phyloP scores from a whole-genome alignment of 2,797 vertebrate genomes.

The Oryzias sinensis region DNA sequence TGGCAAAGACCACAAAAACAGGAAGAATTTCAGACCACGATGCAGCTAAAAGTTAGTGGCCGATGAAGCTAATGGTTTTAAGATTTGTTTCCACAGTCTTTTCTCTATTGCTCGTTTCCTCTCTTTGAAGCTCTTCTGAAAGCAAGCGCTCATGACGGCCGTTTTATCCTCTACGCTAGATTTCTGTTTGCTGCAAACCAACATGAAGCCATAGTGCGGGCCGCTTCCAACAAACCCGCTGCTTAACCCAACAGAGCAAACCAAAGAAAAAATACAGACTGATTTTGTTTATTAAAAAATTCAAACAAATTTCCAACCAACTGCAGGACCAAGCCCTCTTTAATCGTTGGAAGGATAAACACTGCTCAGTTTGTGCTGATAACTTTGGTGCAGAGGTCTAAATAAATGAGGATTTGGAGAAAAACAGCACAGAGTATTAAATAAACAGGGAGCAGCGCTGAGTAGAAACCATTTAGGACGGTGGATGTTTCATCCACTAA shows the following conservation, averaged over 20 bases:
- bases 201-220: conserved; percentile 32
- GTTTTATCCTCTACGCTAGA: conserved; percentile 55
- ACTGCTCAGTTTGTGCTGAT: conserved; percentile 11
- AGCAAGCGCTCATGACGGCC: conserved; percentile 31
- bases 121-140: background rate
- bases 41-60: conserved; percentile 19
- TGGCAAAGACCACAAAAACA: conserved; percentile 46
- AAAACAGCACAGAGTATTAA: background rate
- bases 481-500: too few species aligned
- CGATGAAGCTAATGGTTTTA: conserved; percentile 29
- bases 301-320: conserved; percentile 36
- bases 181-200: conserved; percentile 59
- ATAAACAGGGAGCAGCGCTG: too few species aligned
- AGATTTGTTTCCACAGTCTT: conserved; percentile 34
- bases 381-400: conserved; percentile 22
- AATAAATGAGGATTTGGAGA: conserved; percentile 12
- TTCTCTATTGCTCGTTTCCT: conserved; percentile 13
- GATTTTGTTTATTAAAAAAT: conserved; percentile 60
- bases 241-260: conserved; percentile 46
- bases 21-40: conserved; percentile 33
- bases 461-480: too few species aligned
- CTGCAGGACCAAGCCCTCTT: conserved; percentile 23
- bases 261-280: conserved; percentile 26
- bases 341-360: conserved; percentile 25
- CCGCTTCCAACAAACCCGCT: too few species aligned